A percentile compares a stretch with the other conserved stretches of the same genome.
Evolutionary conservation across 2,797 vertebrate species (phyloP).

Genomic region (Podarcis lilfordi): DNA sequence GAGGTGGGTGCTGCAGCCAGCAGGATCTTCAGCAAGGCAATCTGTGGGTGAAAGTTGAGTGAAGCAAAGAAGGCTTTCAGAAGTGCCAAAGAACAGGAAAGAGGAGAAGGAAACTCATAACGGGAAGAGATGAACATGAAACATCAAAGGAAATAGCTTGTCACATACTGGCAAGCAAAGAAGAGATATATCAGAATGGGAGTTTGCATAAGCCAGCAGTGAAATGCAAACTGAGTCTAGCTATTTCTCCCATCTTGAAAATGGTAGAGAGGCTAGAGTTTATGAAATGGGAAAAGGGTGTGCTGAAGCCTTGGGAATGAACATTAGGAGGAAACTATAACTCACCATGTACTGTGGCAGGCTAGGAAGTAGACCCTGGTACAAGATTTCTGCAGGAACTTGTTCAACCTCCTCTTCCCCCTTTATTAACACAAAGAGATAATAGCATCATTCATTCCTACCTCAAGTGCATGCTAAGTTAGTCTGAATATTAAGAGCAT

Average conservation of each 20-base stretch:
- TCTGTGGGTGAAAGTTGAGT: slow-evolving; percentile 75
- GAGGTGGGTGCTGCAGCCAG: slow-evolving; percentile 97
- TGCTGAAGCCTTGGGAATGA: neutral
- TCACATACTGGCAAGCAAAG: neutral
- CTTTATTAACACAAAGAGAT: slow-evolving; percentile 70
- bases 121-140: neutral
- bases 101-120: neutral
- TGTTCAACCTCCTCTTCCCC: slow-evolving; percentile 96
- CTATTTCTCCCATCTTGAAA: neutral
- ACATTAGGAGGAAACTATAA: neutral
- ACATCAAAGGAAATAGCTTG: neutral
- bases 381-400: slow-evolving; percentile 91
- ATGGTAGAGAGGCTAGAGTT: neutral
- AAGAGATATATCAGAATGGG: neutral
- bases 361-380: slow-evolving; percentile 96
- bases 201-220: neutral
- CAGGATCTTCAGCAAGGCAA: slow-evolving; percentile 95
- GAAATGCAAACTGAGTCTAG: neutral
- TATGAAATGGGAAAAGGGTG: neutral
- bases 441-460: neutral
- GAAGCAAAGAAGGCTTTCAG: neutral
- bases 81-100: neutral
- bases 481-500: neutral
- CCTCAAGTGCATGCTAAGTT: neutral
- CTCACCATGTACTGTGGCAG: slow-evolving; percentile 98